Base-by-base conservation (phyloP, 2,888 invertebrate genomes). In the Hypomecis punctinalis region DNA sequence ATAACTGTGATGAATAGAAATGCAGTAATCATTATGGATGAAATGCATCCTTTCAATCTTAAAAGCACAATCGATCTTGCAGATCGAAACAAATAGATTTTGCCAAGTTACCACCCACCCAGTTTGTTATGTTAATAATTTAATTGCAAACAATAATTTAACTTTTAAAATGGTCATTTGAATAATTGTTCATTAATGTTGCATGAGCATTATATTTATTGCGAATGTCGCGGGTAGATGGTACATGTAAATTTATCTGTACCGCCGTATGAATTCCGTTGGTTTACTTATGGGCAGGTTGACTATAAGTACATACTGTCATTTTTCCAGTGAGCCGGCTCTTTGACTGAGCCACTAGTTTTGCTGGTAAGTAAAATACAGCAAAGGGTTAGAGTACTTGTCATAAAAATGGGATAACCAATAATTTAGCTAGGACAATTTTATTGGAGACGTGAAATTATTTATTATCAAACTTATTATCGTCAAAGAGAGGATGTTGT, bases 151-250 rank as follows among this genome's bases (percentile, higher is more conserved):
- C 71, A 71, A 72, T 76, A 73, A 77, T 73, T 73, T 72, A 67
- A 58, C 75, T 74, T 77, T 79, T 73, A 61, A 72, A 74, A 74
- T 67, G 64, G 53, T 60, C 9, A 66, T 78, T 77, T 78, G 75
- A 82, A 81, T 82, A 76, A 79, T 78, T 66, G 75, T 66, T 72
- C 73, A 79, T 83, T 80, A 78, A 76, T 78, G 74, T 79, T 79
- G 78, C 79, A 81, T 80, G 77, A 79, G 74, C 63, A 60, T 71
- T 66, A 73, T 76, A 74, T 76, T 77, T 76, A 76, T 76, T 70
- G 70, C 77, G 70, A 76, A 70, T 72, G 71, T 74, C 71, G 67
- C 59, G 69, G 71, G 74, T 69, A 72, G 69, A 70, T 78, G 71
- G 74, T 69, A 72, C 68, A 70, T 78, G 74, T 70, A 76, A 70